phyloP scores from a whole-genome alignment of 2,797 vertebrate species.

The Anableps anableps region DNA sequence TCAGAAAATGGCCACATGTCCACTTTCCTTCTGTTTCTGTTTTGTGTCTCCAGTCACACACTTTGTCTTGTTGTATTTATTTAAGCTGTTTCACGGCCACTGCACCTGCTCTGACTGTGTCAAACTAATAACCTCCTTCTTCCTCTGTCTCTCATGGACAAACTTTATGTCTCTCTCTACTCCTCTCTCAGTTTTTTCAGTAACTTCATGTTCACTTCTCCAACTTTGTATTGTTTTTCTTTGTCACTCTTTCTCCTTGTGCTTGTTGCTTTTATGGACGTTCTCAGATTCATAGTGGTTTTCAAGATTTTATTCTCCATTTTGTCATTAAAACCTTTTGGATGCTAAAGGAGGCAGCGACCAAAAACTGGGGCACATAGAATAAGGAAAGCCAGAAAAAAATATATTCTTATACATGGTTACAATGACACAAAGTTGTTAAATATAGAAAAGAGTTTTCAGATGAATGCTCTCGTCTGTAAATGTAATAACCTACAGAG shows the following conservation, averaged over 20 bases:
- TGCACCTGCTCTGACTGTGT: slow-evolving; percentile 65
- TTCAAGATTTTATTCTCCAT: background rate
- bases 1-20: background rate
- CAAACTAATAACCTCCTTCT: slow-evolving; percentile 40
- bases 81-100: slow-evolving; percentile 78
- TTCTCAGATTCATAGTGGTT: slow-evolving; percentile 52
- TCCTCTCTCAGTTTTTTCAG: slow-evolving; percentile 18
- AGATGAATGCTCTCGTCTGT: slow-evolving; percentile 63
- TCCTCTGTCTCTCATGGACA: slow-evolving; percentile 36
- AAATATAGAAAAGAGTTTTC: slow-evolving; percentile 67
- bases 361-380: background rate
- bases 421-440: slow-evolving; percentile 64
- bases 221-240: slow-evolving; percentile 30
- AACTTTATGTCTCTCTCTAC: slow-evolving; percentile 47
- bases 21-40: background rate
- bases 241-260: slow-evolving; percentile 33
- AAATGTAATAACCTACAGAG: slow-evolving; percentile 67
- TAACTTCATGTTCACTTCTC: slow-evolving; percentile 25
- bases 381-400: slow-evolving; percentile 29
- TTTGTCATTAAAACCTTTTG: slow-evolving; percentile 3
- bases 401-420: background rate
- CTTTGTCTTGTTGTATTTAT: slow-evolving; percentile 74
- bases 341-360: background rate
- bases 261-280: slow-evolving; percentile 44
- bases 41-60: background rate